phyloP scores from a whole-genome alignment of 2,113 vertebrate species.

The Centropus unirufus region DNA sequence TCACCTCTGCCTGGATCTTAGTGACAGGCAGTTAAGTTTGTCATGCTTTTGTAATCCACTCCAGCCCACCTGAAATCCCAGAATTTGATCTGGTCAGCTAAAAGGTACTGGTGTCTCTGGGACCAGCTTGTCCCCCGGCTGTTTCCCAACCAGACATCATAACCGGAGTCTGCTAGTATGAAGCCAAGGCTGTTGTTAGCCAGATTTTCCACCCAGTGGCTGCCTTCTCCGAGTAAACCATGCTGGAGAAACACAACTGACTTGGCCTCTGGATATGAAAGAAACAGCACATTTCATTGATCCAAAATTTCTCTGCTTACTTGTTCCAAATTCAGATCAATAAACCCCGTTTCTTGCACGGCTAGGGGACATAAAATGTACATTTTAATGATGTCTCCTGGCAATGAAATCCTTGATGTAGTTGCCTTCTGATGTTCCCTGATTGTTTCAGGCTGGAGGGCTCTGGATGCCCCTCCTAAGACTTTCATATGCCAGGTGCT shows the following conservation, averaged over 20 bases:
- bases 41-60: background rate
- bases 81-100: slow-evolving; percentile 79
- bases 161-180: slow-evolving; percentile 88
- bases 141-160: slow-evolving; percentile 92
- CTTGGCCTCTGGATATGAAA: slow-evolving; percentile 66
- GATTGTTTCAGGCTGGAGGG: background rate
- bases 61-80: slow-evolving; percentile 90
- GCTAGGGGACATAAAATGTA: background rate
- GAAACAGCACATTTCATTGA: background rate
- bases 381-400: background rate
- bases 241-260: slow-evolving; percentile 87
- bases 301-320: background rate
- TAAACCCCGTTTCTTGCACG: background rate
- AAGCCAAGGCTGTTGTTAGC: slow-evolving; percentile 89
- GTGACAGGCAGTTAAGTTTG: background rate
- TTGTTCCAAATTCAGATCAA: background rate
- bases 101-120: slow-evolving; percentile 79
- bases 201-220: slow-evolving; percentile 91
- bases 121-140: slow-evolving; percentile 92
- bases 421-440: background rate
- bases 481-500: background rate
- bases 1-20: background rate
- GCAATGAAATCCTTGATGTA: background rate
- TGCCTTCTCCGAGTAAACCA: slow-evolving; percentile 87
- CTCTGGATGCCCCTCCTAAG: background rate